Percentiles rank a stretch among this genome's conserved stretches.
Evolutionary conservation across 1,140 invertebrate species (phyloP).

Genomic region (Bilobella aurantiaca): DNA sequence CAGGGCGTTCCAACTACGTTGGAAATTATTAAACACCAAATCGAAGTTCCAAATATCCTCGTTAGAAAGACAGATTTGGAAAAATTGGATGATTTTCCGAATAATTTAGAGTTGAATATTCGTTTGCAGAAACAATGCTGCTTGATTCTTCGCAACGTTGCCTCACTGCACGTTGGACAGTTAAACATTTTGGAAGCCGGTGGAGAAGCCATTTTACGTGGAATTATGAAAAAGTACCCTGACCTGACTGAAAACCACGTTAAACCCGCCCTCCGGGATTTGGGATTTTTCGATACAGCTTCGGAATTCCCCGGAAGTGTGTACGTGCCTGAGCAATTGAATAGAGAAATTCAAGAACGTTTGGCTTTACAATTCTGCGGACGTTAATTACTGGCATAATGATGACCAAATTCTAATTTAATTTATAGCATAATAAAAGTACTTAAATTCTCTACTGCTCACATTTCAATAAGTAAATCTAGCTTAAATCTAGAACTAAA

Average conservation of each 20-base stretch:
- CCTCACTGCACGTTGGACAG: conserved; percentile 12
- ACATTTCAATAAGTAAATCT: not conserved
- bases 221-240: conserved; percentile 12
- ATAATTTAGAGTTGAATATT: not conserved
- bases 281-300: no score
- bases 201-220: conserved; percentile 5
- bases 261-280: conserved; percentile 11
- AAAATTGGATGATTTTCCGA: not conserved
- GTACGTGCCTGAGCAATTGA: no score
- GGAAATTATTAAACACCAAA: conserved; percentile 13
- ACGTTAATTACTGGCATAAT: not conserved
- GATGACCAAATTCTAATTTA: not conserved
- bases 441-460: not conserved
- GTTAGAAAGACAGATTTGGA: conserved; percentile 8
- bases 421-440: not conserved
- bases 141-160: conserved; percentile 16
- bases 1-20: conserved; percentile 10
- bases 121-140: conserved; percentile 19
- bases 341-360: not conserved
- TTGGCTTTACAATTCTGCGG: not conserved
- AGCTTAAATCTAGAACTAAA: not conserved
- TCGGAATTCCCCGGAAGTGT: no score
- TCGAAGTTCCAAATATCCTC: not conserved
- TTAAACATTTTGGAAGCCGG: conserved; percentile 13
- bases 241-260: conserved; percentile 16